Percentiles rank a stretch among this genome's conserved stretches.
phyloP scores from a whole-genome alignment of 2,113 vertebrate species.

The Salvator merianae region DNA sequence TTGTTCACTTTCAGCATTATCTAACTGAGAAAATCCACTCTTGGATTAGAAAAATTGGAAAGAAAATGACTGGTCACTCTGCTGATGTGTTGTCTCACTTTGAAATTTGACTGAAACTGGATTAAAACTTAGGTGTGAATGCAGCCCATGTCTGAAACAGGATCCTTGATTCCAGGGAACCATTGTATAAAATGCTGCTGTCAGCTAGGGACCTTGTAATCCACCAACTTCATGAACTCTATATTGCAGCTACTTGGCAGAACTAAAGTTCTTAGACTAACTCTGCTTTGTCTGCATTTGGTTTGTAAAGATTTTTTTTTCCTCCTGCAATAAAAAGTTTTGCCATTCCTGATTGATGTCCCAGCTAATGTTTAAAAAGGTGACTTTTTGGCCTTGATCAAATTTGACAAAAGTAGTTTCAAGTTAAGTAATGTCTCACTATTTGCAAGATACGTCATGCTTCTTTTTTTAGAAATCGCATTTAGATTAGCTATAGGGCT shows the following conservation, averaged over 20 bases:
- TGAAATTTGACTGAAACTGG: too few relatives aligned
- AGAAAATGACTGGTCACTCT: too few relatives aligned
- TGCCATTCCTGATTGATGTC: constrained; percentile 62
- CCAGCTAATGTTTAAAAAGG: constrained; percentile 69
- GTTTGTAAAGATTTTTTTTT: constrained; percentile 32
- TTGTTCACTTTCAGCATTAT: too few relatives aligned
- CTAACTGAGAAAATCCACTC: too few relatives aligned
- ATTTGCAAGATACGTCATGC: constrained; percentile 60
- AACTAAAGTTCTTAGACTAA: background rate
- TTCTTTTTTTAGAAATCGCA: constrained; percentile 61
- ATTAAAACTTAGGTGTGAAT: background rate
- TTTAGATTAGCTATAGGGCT: constrained; percentile 62
- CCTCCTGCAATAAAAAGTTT: constrained; percentile 62
- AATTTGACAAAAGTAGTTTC: constrained; percentile 71
- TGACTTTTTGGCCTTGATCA: constrained; percentile 63
- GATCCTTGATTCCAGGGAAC: background rate
- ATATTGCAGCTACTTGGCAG: background rate
- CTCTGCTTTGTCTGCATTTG: background rate
- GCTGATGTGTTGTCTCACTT: too few relatives aligned
- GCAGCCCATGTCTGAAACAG: too few relatives aligned
- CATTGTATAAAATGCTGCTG: background rate
- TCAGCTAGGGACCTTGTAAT: background rate
- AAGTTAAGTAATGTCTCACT: constrained; percentile 52
- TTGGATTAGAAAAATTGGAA: too few relatives aligned
- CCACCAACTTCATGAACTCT: background rate